These are phyloP conservation scores for Zaprionus ghesquierei DNA, from an alignment of 1,140 invertebrate genomes.

Conservation along the genomic window DNA sequence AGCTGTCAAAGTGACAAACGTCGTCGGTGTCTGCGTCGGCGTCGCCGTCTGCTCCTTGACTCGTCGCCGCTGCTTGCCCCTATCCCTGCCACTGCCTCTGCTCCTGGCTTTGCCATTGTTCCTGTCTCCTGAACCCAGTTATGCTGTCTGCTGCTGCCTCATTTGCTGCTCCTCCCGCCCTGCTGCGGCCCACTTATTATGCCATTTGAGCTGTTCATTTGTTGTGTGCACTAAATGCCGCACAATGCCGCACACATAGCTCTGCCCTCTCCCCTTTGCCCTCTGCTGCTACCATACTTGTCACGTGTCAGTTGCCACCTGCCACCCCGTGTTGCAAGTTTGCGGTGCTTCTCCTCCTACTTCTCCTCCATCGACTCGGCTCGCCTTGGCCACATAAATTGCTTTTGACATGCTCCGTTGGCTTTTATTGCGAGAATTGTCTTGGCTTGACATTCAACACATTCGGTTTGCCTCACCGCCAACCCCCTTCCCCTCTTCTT, in stretches of 20 bases:
- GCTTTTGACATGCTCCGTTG: slow-evolving; percentile 77
- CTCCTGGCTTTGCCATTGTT: neutral
- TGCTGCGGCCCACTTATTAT: slow-evolving; percentile 64
- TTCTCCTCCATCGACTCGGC: too few species aligned
- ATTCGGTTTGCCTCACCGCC: slow-evolving; percentile 31
- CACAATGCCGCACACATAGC: neutral
- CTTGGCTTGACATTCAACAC: slow-evolving; percentile 61
- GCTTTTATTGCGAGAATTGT: slow-evolving; percentile 73
- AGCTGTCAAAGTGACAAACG: slow-evolving; percentile 76
- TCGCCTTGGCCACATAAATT: slow-evolving; percentile 69
- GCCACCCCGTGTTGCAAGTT: slow-evolving; percentile 23
- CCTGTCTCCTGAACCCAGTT: too few species aligned
- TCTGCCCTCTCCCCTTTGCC: neutral
- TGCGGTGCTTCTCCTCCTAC: neutral
- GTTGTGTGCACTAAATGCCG: slow-evolving; percentile 53
- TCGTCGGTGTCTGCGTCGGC: slow-evolving; percentile 15
- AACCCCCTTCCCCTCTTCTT: neutral
- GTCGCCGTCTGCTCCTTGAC: slow-evolving; percentile 8
- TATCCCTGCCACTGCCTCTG: neutral
- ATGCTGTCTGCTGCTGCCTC: neutral
- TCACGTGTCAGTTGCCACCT: slow-evolving; percentile 37
- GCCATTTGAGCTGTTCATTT: slow-evolving; percentile 67
- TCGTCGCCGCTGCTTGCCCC: neutral
- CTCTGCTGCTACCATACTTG: too few species aligned
- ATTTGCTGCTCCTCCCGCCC: neutral